Conservation (phyloP, 1,140 invertebrate species). For the Globodera ellingtonae region DNA sequence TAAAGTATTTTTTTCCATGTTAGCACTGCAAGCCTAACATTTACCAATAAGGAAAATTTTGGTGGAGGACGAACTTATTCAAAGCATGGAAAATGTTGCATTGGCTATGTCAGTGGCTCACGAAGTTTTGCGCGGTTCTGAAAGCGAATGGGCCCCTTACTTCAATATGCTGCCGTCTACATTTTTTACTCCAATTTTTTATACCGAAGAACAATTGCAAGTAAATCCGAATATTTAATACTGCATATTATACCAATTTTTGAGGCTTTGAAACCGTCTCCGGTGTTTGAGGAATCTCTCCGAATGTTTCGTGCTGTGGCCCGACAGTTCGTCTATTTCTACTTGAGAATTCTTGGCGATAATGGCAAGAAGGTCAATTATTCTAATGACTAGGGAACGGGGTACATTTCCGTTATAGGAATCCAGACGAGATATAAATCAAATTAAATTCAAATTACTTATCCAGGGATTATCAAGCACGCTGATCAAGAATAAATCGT, state of each 20-base stretch:
- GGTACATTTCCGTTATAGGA: no score
- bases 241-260: slow-evolving; percentile 4
- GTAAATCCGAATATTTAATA: slow-evolving; percentile 16
- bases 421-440: no score
- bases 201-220: slow-evolving; percentile 40
- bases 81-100: slow-evolving; percentile 41
- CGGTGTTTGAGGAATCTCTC: slow-evolving; percentile 48
- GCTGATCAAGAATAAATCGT: no score
- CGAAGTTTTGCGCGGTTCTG: slow-evolving; percentile 31
- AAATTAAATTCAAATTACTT: no score
- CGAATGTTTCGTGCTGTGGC: slow-evolving; percentile 47
- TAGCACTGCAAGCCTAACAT: not conserved
- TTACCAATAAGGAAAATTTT: slow-evolving; percentile 37
- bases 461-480: no score
- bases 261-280: slow-evolving; percentile 49
- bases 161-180: slow-evolving; percentile 33
- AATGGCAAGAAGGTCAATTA: not conserved
- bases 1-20: slow-evolving; percentile 24
- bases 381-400: no score
- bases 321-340: slow-evolving; percentile 52
- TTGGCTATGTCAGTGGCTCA: slow-evolving; percentile 43
- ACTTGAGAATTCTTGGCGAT: slow-evolving; percentile 41
- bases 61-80: slow-evolving; percentile 36
- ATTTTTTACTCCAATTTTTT: slow-evolving; percentile 42
- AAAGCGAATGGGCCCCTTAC: slow-evolving; percentile 36